A percentile compares a stretch with the other conserved stretches of the same genome.
Evolutionary conservation across 2,888 invertebrate genomes (phyloP).

Genomic region (Hyles lineata): DNA sequence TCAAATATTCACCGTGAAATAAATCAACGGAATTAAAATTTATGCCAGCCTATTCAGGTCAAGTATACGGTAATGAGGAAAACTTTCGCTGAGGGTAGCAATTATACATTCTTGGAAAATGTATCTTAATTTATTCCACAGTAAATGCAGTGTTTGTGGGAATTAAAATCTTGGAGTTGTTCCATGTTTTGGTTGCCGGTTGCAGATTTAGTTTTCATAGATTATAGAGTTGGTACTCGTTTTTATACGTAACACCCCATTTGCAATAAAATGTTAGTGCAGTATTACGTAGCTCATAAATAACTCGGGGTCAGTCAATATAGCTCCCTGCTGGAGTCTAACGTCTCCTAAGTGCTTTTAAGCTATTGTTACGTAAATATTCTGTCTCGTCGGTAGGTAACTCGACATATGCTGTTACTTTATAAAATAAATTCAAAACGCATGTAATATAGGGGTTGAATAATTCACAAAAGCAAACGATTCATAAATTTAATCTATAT

Average conservation of each 20-base stretch:
- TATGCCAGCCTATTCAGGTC: slow-evolving; percentile 16
- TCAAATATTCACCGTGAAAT: neutral
- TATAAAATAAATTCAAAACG: too few relatives aligned
- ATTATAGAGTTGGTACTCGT: too few relatives aligned
- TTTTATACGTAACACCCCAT: too few relatives aligned
- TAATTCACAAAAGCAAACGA: too few relatives aligned
- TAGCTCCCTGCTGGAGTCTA: slow-evolving; percentile 3
- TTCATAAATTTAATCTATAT: too few relatives aligned
- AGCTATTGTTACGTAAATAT: neutral
- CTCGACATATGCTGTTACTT: too few relatives aligned
- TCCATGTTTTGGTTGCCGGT: neutral
- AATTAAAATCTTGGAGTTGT: neutral
- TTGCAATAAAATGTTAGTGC: too few relatives aligned
- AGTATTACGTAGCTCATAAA: neutral
- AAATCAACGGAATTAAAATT: slow-evolving; percentile 1
- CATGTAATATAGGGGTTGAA: too few relatives aligned
- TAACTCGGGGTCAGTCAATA: neutral
- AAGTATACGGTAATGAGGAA: slow-evolving; percentile 19
- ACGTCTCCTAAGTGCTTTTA: neutral
- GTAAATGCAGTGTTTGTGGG: neutral
- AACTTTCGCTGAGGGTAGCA: slow-evolving; percentile 7
- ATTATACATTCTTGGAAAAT: slow-evolving; percentile 3
- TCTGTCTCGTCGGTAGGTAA: neutral
- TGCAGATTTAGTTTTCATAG: neutral
- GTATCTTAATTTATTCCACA: neutral